phyloP scores from a whole-genome alignment of 2,888 invertebrate species.

The Trypoxylon attenuatum region DNA sequence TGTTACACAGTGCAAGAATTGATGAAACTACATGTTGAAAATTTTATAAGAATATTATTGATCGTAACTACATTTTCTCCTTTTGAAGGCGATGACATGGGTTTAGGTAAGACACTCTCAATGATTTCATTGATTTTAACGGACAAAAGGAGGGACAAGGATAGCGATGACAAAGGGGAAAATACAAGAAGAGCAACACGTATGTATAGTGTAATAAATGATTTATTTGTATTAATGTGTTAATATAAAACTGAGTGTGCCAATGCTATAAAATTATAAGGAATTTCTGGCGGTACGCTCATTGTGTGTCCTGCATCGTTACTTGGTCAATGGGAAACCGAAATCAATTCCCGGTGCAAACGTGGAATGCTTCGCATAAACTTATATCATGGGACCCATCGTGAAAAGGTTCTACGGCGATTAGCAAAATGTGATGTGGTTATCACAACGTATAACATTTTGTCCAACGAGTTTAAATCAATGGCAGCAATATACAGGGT shows the following conservation, averaged over 20 bases:
- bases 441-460: slow-evolving; percentile 90
- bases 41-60: too few species aligned
- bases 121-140: slow-evolving; percentile 81
- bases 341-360: slow-evolving; percentile 81
- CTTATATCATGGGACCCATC: slow-evolving; percentile 86
- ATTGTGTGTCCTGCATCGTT: slow-evolving; percentile 95
- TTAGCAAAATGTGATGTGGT: slow-evolving; percentile 87
- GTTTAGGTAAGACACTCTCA: slow-evolving; percentile 88
- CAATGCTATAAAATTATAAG: background rate
- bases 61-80: background rate
- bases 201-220: too few species aligned
- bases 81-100: slow-evolving; percentile 84
- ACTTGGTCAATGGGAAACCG: slow-evolving; percentile 91
- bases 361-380: slow-evolving; percentile 80
- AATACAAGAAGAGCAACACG: slow-evolving; percentile 65
- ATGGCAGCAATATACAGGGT: too few species aligned
- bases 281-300: slow-evolving; percentile 81
- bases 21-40: too few species aligned
- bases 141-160: background rate
- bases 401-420: slow-evolving; percentile 76
- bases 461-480: slow-evolving; percentile 79
- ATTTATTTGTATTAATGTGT: background rate
- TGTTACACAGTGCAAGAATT: too few species aligned
- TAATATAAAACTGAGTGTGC: too few species aligned
- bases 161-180: too few species aligned